Evolutionary conservation across 1,140 invertebrate species (phyloP), one percentile per base, ranked within the genome.

Genomic region (Aphelenchoides fujianensis): DNA sequence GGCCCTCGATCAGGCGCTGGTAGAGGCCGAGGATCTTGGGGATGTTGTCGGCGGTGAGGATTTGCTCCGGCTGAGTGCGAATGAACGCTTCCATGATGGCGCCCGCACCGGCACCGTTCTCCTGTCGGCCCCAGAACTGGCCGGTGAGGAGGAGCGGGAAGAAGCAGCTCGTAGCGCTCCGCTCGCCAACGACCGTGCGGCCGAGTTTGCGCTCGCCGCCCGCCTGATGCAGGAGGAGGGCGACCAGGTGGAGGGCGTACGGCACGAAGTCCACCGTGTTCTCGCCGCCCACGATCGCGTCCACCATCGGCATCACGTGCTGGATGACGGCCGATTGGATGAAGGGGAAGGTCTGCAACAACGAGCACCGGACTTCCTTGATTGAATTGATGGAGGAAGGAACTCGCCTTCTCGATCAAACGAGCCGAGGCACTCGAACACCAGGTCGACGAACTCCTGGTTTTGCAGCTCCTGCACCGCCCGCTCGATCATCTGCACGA

Each of bases 161-260:
- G 35, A 98, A 86, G n/a, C n/a, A n/a, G n/a, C n/a, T n/a, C n/a
- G n/a, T n/a, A n/a, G n/a, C n/a, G n/a, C n/a, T n/a, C 2, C 89
- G 90, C 87, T 93, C 90, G 0, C 92, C 89, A 69, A 92, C 88
- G 5, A 75, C 71, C 16, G 69, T 35, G 1, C 72, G 7, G 84
- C 75, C 76, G 66, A 81, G 71, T 30, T 71, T 37, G 1, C 77
- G 61, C 62, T 78, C 78, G 30, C 62, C 83, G 5, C 83, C 82
- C 71, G 92, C 90, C 67, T 93, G 86, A 86, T 97, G 94, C 83
- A 98, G 88, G 35, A 97, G 86, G 2, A 97, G 86, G 0, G 94
- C 93, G 35, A 97, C 86, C 83, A 98, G 90, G 92, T 98, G 95
- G 85, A 97, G 96, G 36, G 95, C 92, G 85, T 98, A 97, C 0